A percentile compares a stretch with the other conserved stretches of the same genome.
Conservation (phyloP, 2,113 vertebrate species). For the Phaethornis superciliosus region DNA sequence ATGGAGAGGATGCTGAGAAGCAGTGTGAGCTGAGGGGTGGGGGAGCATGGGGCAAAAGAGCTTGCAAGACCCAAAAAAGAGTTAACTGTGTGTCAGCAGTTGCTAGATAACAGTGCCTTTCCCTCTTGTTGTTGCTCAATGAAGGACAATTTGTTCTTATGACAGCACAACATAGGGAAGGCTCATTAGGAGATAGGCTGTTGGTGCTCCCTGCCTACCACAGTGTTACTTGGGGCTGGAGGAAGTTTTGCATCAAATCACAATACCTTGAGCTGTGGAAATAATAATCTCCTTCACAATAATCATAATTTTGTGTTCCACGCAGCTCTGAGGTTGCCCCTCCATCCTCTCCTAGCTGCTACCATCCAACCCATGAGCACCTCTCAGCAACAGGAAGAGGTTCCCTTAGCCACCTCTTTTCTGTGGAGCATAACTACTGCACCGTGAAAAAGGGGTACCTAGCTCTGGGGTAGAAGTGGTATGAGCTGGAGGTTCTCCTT, state of each 20-base stretch:
- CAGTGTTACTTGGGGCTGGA: background rate
- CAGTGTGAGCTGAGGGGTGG: background rate
- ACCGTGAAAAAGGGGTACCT: background rate
- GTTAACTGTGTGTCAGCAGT: slow-evolving; percentile 32
- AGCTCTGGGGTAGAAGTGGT: background rate
- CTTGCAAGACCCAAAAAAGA: background rate
- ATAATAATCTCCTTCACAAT: background rate
- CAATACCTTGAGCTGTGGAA: background rate
- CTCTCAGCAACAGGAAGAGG: background rate
- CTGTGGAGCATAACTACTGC: background rate
- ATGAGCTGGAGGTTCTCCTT: background rate
- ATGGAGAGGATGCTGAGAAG: background rate
- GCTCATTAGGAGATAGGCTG: background rate
- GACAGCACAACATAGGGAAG: background rate
- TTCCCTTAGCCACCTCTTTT: background rate
- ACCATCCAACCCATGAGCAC: background rate
- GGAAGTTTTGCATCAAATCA: slow-evolving; percentile 13
- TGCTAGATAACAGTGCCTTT: slow-evolving; percentile 28
- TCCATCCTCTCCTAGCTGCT: background rate
- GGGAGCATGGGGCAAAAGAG: background rate
- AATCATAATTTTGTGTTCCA: background rate
- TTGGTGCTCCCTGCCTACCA: background rate
- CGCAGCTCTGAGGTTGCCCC: rapidly evolving
- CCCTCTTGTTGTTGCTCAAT: background rate
- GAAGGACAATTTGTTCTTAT: slow-evolving; percentile 42